Conservation (phyloP, 1,140 invertebrate species). For the Drosophila sproati region DNA sequence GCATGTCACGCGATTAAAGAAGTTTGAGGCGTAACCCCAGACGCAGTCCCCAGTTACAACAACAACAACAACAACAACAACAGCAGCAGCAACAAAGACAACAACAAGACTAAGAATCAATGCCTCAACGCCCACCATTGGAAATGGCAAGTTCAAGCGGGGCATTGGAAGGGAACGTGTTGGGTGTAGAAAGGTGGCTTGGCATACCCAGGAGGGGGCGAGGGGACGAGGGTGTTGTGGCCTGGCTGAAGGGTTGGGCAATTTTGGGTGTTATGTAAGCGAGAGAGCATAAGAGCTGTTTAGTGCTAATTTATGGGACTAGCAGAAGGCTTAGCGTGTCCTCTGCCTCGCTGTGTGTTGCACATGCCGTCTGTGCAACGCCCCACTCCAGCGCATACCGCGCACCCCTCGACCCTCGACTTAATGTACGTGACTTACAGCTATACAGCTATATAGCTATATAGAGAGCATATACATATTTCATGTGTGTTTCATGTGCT, state of each 20-base stretch:
- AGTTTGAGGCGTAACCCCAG: constrained; percentile 33
- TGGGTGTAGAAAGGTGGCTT: background rate
- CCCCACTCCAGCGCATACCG: background rate
- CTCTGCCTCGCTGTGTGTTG: too few species aligned
- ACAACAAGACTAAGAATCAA: background rate
- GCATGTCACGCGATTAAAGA: constrained; percentile 69
- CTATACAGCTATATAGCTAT: too few species aligned
- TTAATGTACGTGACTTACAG: too few species aligned
- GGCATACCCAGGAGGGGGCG: background rate
- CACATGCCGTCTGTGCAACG: background rate
- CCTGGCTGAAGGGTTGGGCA: background rate
- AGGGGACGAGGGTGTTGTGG: background rate
- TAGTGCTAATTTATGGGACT: constrained; percentile 26
- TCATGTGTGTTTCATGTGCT: too few species aligned
- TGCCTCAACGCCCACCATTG: background rate
- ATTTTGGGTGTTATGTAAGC: background rate
- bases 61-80: constrained; percentile 17
- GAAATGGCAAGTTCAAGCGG: background rate
- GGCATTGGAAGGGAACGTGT: too few species aligned
- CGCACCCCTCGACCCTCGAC: background rate
- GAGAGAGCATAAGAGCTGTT: background rate
- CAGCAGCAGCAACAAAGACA: too few species aligned
- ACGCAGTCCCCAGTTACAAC: constrained; percentile 2
- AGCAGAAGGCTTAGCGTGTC: constrained; percentile 3
- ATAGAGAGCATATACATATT: too few species aligned